Evolutionary conservation across 2,113 vertebrate genomes (phyloP).

Genomic region (Passer montanus): DNA sequence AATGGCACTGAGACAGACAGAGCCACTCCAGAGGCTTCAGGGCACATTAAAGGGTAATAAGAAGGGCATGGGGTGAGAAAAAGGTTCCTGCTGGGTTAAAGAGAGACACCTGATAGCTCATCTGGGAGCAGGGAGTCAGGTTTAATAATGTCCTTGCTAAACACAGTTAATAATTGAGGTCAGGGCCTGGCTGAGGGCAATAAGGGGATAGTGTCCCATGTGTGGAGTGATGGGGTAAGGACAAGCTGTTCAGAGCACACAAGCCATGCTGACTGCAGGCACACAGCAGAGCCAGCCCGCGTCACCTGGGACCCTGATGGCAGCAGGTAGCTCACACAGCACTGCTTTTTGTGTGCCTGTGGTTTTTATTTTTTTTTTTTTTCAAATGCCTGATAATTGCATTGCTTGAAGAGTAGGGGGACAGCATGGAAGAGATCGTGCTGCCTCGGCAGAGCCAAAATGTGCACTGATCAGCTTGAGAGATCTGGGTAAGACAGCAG

Average conservation of each 20-base stretch:
- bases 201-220: conserved; percentile 68
- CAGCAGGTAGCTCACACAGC: neutral
- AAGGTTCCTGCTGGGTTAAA: conserved; percentile 75
- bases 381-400: neutral
- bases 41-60: conserved; percentile 73
- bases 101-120: conserved; percentile 80
- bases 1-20: conserved; percentile 10
- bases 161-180: conserved; percentile 81
- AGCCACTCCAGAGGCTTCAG: conserved; percentile 57
- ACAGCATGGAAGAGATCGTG: neutral
- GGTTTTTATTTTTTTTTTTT: neutral
- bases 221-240: conserved; percentile 58
- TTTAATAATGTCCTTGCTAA: conserved; percentile 79
- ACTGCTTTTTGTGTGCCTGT: neutral
- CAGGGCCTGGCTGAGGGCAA: conserved; percentile 71
- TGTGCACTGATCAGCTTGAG: neutral
- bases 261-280: neutral
- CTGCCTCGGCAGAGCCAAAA: neutral
- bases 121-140: conserved; percentile 78
- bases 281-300: neutral
- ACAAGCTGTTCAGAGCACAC: neutral
- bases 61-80: conserved; percentile 81
- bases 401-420: neutral
- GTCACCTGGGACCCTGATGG: neutral
- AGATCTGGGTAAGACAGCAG: neutral